Base-by-base conservation (phyloP, 2,888 invertebrate species). In the Rhyacophila evoluta region DNA sequence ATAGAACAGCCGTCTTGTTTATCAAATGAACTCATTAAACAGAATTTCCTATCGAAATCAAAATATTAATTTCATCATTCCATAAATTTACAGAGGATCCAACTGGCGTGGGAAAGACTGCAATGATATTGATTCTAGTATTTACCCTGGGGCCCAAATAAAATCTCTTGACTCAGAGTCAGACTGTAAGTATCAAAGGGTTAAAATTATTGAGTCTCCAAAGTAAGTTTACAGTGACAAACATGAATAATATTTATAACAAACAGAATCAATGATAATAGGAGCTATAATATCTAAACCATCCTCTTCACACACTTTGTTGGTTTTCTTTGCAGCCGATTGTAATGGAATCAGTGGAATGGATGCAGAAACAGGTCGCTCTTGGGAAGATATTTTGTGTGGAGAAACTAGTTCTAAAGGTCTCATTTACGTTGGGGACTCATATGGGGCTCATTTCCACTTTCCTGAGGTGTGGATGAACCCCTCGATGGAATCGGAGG, bases 381-480 rank as follows among this genome's bases (percentile, higher is more conserved):
- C 85, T 0, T 84, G 83, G 83, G 85, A 86, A 79, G 83, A 84
- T 27, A 73, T 82, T 27, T 78, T 85, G 11, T 86, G 86, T 75
- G 74, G 79, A 5, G 81, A 81, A 10, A 83, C 83, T 6, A 80
- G 82, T 67, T 79, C 84, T n/a, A 78, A 83, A 80, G 86, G 86
- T 2, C 37, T 85, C 10, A 81, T 85, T 37, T 84, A 84, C 73
- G 80, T 86, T 72, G 85, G 86, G 1, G 90, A 90, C 84, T 90
- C 90, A 0, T 86, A 89, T 15, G 86, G 88, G 5, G 89, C 89
- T 1, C 89, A 90, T 84, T 90, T 90, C 81, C 89, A 89, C 82
- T 85, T 89, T 72, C 89, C 90, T 1, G 85, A 86, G 74, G 84
- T 87, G 29, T 90, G 86, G 86, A 84, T 89, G 19, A 86, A 87